A percentile compares a stretch with the other conserved stretches of the same genome.
Conservation (phyloP, 2,888 invertebrate species). For the Itoplectis maculator region DNA sequence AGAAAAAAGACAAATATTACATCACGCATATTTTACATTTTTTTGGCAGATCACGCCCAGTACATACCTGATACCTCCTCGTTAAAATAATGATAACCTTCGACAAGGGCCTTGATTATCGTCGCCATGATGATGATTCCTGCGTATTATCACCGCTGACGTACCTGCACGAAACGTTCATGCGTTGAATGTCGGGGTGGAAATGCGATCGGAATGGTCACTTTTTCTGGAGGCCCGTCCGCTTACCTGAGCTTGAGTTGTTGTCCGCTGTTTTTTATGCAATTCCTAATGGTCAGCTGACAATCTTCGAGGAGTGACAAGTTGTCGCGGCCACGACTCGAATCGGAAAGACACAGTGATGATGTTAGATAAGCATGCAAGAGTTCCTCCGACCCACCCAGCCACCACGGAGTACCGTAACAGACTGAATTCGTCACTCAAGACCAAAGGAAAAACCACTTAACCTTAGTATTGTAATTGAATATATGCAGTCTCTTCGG, state of each 20-base stretch:
- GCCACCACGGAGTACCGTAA: slow-evolving; percentile 71
- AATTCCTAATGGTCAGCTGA: background rate
- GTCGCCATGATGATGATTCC: slow-evolving; percentile 75
- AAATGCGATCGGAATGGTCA: background rate
- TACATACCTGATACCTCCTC: slow-evolving; percentile 79
- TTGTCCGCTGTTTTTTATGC: background rate
- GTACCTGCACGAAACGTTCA: slow-evolving; percentile 17
- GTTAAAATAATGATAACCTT: slow-evolving; percentile 76
- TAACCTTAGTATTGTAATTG: slow-evolving; percentile 72
- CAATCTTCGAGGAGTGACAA: background rate
- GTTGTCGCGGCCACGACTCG: background rate
- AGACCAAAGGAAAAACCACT: slow-evolving; percentile 53
- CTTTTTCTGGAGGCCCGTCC: background rate
- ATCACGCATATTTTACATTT: background rate
- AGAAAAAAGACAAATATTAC: background rate
- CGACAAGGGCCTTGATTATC: slow-evolving; percentile 73
- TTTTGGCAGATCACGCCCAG: background rate
- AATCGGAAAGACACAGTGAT: background rate
- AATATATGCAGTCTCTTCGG: slow-evolving; percentile 34
- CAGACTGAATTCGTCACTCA: slow-evolving; percentile 73
- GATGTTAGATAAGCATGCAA: background rate
- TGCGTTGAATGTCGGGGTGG: background rate
- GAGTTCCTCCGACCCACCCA: slow-evolving; percentile 75
- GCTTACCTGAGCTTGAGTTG: background rate
- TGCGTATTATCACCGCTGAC: slow-evolving; percentile 33